Evolutionary conservation across 2,888 invertebrate species (phyloP).

Genomic region (Cantharis flavilabris): DNA sequence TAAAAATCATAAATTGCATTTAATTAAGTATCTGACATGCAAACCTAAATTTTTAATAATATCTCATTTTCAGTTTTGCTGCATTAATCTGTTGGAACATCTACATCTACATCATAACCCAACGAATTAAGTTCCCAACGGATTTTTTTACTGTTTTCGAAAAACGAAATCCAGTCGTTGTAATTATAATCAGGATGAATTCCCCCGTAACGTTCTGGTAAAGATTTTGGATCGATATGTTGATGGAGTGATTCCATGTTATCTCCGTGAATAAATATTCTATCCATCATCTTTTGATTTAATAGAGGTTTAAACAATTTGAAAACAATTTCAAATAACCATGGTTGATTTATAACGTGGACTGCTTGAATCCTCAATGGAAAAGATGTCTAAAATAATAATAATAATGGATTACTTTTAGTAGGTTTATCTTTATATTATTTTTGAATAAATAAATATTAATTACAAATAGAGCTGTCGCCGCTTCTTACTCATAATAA

Average conservation of each 20-base stretch:
- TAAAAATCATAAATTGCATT: neutral
- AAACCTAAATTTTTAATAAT: neutral
- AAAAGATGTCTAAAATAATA: constrained; percentile 65
- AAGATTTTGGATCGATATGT: constrained; percentile 69
- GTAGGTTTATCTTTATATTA: too few species aligned
- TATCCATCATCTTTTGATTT: constrained; percentile 68
- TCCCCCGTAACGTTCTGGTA: constrained; percentile 70
- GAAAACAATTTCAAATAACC: constrained; percentile 80
- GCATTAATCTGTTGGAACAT: neutral
- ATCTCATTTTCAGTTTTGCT: neutral
- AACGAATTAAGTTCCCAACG: constrained; percentile 66
- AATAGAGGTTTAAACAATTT: constrained; percentile 79
- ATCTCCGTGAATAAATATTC: constrained; percentile 70
- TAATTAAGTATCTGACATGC: neutral
- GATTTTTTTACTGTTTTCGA: constrained; percentile 62
- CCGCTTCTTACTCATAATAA: too few species aligned
- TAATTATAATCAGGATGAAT: constrained; percentile 73
- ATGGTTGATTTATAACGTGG: constrained; percentile 80
- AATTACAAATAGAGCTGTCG: too few species aligned
- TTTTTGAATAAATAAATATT: too few species aligned
- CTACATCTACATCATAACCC: constrained; percentile 54
- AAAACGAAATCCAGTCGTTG: constrained; percentile 72
- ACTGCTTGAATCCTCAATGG: constrained; percentile 75
- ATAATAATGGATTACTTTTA: neutral
- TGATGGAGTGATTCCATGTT: constrained; percentile 75